These are phyloP conservation scores for Micromys minutus DNA, from an alignment of 2,113 vertebrate species.

Conservation along the genomic window DNA sequence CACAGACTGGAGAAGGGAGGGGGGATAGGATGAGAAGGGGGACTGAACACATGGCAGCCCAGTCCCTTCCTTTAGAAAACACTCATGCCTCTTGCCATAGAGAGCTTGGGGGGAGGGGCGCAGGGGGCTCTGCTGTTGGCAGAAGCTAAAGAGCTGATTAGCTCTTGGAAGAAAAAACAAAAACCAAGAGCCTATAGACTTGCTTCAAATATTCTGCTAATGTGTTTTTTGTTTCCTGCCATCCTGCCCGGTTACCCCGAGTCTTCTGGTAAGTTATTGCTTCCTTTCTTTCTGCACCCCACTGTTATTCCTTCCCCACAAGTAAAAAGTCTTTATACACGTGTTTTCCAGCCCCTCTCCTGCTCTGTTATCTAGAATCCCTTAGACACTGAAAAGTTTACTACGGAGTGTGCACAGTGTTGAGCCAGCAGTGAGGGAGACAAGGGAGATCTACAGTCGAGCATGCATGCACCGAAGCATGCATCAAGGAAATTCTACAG, in stretches of 20 bases:
- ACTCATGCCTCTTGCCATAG: background rate
- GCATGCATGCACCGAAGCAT: background rate
- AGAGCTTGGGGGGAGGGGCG: background rate
- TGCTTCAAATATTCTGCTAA: conserved; percentile 35
- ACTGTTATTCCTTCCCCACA: background rate
- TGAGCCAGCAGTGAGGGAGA: background rate
- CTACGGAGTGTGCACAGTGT: background rate
- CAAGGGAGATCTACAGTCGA: too few relatives aligned
- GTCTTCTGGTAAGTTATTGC: conserved; percentile 65
- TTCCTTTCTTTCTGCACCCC: conserved; percentile 28
- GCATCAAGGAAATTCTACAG: background rate
- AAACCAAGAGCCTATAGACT: background rate
- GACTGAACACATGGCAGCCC: background rate
- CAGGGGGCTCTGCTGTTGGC: background rate
- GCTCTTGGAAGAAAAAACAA: background rate
- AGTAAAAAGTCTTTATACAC: background rate
- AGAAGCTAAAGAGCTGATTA: background rate
- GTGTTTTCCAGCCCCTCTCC: background rate
- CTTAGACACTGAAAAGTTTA: background rate
- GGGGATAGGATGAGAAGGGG: background rate
- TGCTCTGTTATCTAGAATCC: background rate
- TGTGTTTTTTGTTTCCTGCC: conserved; percentile 62
- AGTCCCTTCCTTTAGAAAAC: background rate
- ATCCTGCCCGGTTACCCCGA: conserved; percentile 56
- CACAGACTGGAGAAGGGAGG: background rate